Conservation (phyloP, 2,888 invertebrate genomes). For the Chloroclysta siterata region DNA sequence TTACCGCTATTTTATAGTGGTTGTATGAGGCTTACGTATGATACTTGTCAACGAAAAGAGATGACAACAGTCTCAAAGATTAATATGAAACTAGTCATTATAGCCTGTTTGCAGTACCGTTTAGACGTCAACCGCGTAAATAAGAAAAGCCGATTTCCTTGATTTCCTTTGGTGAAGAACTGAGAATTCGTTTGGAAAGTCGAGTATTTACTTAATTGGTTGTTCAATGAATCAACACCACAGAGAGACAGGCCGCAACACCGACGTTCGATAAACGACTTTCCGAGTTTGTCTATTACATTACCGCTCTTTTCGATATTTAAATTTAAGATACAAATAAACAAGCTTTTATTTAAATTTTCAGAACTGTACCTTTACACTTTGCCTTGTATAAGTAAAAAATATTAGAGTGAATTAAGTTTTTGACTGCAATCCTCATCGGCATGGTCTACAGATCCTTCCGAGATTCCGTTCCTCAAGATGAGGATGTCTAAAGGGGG, state of each 20-base stretch:
- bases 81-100: too few species aligned
- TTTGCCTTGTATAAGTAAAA: too few species aligned
- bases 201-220: conserved; percentile 1
- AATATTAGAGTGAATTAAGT: too few species aligned
- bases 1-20: too few species aligned
- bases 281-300: background rate
- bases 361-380: too few species aligned
- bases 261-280: conserved; percentile 1
- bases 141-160: conserved; percentile 24
- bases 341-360: background rate
- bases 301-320: background rate
- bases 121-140: conserved; percentile 1
- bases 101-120: background rate
- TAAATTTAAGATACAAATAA: background rate
- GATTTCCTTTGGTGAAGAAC: conserved; percentile 31
- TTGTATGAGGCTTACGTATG: too few species aligned
- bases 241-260: conserved; percentile 5
- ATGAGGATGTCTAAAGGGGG: too few species aligned
- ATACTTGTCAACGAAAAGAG: too few species aligned
- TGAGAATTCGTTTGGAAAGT: conserved; percentile 5
- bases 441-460: too few species aligned
- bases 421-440: too few species aligned
- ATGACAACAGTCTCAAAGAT: too few species aligned
- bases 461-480: too few species aligned
- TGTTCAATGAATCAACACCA: conserved; percentile 2